A percentile compares a stretch with the other conserved stretches of the same genome.
Conservation (phyloP, 1,140 invertebrate genomes). For the Meloidogyne hapla region DNA sequence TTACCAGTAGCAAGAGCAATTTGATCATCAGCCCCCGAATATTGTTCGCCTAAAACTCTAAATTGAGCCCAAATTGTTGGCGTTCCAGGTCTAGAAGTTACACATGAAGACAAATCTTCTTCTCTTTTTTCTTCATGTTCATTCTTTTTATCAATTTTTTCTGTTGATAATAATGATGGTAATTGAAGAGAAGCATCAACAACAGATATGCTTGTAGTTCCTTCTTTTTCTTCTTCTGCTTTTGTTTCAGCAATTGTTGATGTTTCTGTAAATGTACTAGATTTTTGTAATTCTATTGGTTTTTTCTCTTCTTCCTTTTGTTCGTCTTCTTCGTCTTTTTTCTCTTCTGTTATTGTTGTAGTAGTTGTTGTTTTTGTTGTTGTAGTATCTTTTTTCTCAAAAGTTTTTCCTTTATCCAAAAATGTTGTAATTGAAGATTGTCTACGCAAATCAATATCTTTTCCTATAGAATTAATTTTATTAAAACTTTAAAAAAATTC, state of each 20-base stretch:
- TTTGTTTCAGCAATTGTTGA: not conserved
- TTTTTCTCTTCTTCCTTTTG: conserved; percentile 14
- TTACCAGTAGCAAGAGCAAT: conserved; percentile 2
- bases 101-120: conserved; percentile 30
- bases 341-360: not conserved
- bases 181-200: not conserved
- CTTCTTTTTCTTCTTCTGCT: not conserved
- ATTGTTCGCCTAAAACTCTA: conserved; percentile 50
- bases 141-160: conserved; percentile 9
- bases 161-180: not conserved
- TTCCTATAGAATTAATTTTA: not conserved
- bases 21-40: conserved; percentile 12
- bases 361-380: conserved; percentile 4
- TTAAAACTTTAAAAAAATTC: not conserved
- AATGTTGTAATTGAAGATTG: conserved; percentile 11
- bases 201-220: not conserved
- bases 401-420: conserved; percentile 12
- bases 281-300: not conserved
- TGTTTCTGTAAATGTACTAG: not conserved
- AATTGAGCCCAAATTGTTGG: conserved; percentile 53
- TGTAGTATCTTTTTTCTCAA: conserved; percentile 18
- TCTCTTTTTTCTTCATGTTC: not conserved
- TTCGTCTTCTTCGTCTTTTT: conserved; percentile 8
- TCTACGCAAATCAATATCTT: not conserved
- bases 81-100: conserved; percentile 39